Evolutionary conservation across 1,140 invertebrate genomes (phyloP).

Genomic region (Gryllus bimaculatus): DNA sequence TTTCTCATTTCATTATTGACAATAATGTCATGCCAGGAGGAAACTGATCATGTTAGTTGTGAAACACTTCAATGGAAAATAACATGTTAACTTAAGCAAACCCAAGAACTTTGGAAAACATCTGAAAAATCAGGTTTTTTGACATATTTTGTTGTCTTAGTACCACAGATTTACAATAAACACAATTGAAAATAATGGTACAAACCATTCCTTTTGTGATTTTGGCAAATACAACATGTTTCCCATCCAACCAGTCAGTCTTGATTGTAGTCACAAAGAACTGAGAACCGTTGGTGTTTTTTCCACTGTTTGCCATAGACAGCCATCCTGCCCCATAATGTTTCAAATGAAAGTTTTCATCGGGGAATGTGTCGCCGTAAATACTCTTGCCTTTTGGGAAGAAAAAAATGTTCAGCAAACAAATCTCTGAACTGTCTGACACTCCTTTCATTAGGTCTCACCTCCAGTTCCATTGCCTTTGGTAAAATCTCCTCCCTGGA

Average conservation of each 20-base stretch:
- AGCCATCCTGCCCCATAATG: constrained; percentile 95
- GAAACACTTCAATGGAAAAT: too few species aligned
- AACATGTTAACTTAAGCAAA: background rate
- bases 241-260: constrained; percentile 90
- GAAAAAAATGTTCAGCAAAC: constrained; percentile 20
- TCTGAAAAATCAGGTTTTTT: background rate
- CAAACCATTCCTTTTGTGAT: constrained; percentile 72
- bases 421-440: too few species aligned
- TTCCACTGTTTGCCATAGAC: constrained; percentile 92
- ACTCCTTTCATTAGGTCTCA: constrained; percentile 44
- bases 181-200: constrained; percentile 33
- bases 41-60: too few species aligned
- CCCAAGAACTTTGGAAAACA: background rate
- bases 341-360: constrained; percentile 96
- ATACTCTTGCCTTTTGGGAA: constrained; percentile 66
- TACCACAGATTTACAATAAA: background rate
- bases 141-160: background rate
- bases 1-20: too few species aligned
- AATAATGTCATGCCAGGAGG: too few species aligned
- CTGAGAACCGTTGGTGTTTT: constrained; percentile 96
- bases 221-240: constrained; percentile 97
- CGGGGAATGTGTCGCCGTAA: constrained; percentile 84
- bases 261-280: constrained; percentile 92
- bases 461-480: constrained; percentile 91
- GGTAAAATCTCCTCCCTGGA: constrained; percentile 78